Base-by-base conservation (phyloP, 2,113 vertebrate species). In the Siniperca chuatsi region DNA sequence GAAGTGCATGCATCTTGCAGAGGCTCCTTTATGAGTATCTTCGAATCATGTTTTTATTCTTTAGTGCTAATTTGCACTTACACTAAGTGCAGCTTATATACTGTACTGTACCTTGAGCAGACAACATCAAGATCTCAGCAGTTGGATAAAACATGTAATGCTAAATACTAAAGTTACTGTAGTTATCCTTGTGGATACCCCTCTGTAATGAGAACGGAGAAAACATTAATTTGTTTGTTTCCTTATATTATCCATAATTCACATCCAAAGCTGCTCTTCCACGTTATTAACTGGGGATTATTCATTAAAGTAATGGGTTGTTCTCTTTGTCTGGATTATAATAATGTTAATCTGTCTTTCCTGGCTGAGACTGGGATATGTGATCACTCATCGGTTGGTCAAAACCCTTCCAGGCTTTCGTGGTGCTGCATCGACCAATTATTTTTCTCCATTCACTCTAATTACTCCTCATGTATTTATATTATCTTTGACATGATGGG, bases 261-360 rank as follows among this genome's bases (percentile, higher is more conserved):
- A 75, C 2, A 70, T 78, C 40, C 29, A 84, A 64, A 83, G 66
- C 81, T 75, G 52, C 60, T 74, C 44, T 73, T 71, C 54, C 55
- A 52, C 35, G 44, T 90, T 76, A 90, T 76, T 83, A 85, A 78
- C 72, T 65, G 29, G 37, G 18, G 61, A 87, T 87, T 79, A 84
- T 89, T 88, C 71, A 80, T 85, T 86, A 73, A 82, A 68, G 35
- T 83, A 93, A 86, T 90, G 87, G 83, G 66, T 76, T 87, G 83
- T 75, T 82, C 83, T 86, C 78, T 85, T 91, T 90, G 64, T 83
- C 73, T 87, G 86, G 87, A 89, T 93, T 93, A 90, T 78, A 62
- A 68, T 79, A 33, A 79, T 66, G 80, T 80, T 91, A 91, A 92
- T 94, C 84, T 80, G 50, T 64, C 64, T 74, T 69, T 79, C 33